Conservation (phyloP, 2,113 vertebrate genomes). For the Eublepharis macularius region DNA sequence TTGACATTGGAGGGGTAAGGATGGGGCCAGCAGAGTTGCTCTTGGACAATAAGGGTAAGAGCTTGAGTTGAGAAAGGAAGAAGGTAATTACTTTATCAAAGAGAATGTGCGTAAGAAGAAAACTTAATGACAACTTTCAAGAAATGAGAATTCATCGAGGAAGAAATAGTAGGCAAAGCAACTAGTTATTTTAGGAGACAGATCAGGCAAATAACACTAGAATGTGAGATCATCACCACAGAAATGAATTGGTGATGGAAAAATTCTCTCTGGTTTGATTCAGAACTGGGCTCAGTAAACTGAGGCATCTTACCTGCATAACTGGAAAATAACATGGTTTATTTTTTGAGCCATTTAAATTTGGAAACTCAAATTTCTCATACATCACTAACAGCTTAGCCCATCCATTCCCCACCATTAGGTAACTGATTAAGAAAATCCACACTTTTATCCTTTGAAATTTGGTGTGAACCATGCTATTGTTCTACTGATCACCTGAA, state of each 20-base stretch:
- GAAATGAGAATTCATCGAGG: background rate
- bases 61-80: background rate
- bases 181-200: background rate
- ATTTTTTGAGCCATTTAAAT: too few relatives aligned
- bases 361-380: too few relatives aligned
- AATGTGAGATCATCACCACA: background rate
- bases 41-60: background rate
- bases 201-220: background rate
- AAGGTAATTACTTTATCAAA: background rate
- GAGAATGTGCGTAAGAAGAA: background rate
- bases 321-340: too few relatives aligned
- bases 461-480: background rate
- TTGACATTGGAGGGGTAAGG: too few relatives aligned
- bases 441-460: too few relatives aligned
- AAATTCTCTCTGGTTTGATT: too few relatives aligned
- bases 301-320: too few relatives aligned
- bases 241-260: background rate
- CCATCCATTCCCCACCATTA: too few relatives aligned
- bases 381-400: too few relatives aligned
- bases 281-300: too few relatives aligned
- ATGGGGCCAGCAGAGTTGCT: too few relatives aligned
- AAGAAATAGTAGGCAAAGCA: background rate
- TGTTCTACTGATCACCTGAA: background rate
- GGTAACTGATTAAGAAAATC: too few relatives aligned
- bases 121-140: background rate